These are phyloP conservation scores for Echinops telfairi DNA, from an alignment of 2,113 vertebrate genomes.

Conservation along the genomic window DNA sequence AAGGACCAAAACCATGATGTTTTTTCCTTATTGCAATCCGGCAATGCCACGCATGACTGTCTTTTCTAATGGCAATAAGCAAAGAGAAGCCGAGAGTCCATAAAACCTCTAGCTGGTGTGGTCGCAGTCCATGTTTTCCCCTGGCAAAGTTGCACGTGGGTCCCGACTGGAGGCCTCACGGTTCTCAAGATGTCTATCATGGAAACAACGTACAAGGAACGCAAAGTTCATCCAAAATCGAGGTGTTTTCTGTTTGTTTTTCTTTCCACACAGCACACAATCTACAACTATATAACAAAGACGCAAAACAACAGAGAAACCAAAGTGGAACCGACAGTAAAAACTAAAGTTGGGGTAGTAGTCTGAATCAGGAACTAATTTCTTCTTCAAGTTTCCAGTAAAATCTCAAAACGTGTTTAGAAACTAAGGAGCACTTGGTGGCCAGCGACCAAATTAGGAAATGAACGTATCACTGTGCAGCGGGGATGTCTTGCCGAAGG, in stretches of 20 bases:
- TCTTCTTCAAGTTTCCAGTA: constrained; percentile 86
- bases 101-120: constrained; percentile 93
- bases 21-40: constrained; percentile 87
- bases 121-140: constrained; percentile 90
- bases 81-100: constrained; percentile 82
- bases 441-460: constrained; percentile 84
- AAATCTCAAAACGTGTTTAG: constrained; percentile 83
- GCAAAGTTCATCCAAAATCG: constrained; percentile 88
- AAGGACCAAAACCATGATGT: constrained; percentile 57
- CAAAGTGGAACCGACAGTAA: constrained; percentile 54
- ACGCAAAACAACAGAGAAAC: constrained; percentile 79
- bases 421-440: constrained; percentile 89
- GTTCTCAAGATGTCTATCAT: constrained; percentile 97
- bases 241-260: neutral
- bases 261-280: constrained; percentile 80
- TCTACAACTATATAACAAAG: constrained; percentile 84
- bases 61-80: constrained; percentile 55
- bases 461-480: constrained; percentile 81
- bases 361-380: constrained; percentile 82
- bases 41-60: constrained; percentile 82
- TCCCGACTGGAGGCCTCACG: constrained; percentile 93
- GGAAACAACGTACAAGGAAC: constrained; percentile 92
- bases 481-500: constrained; percentile 77
- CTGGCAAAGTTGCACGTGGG: constrained; percentile 92
- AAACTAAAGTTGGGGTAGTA: constrained; percentile 45